phyloP scores from a whole-genome alignment of 2,888 invertebrate genomes.

The Nezara viridula region DNA sequence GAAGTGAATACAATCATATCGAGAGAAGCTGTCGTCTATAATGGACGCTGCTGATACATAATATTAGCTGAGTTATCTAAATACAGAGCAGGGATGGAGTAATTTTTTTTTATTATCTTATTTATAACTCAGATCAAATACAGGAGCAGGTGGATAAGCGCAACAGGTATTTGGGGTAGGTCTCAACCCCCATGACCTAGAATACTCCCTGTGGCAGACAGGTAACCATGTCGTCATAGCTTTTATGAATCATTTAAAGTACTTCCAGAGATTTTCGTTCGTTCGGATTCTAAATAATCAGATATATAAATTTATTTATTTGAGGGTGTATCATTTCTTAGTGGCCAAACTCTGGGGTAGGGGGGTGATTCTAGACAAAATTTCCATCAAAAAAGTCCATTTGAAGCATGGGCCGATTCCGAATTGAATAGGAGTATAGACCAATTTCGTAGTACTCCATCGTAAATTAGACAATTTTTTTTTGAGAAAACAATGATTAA shows the following conservation, averaged over 20 bases:
- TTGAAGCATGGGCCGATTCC: too few relatives aligned
- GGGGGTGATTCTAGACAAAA: too few relatives aligned
- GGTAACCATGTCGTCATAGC: neutral
- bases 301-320: too few relatives aligned
- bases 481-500: too few relatives aligned
- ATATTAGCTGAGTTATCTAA: neutral
- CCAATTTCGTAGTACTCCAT: too few relatives aligned
- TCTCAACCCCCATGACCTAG: neutral
- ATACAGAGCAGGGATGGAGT: neutral
- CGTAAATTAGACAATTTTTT: too few relatives aligned
- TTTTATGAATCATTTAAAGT: neutral
- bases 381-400: too few relatives aligned
- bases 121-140: neutral
- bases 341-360: too few relatives aligned
- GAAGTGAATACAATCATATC: neutral
- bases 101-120: neutral
- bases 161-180: constrained; percentile 32
- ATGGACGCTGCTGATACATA: too few relatives aligned
- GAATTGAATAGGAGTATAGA: too few relatives aligned
- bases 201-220: neutral
- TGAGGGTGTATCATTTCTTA: too few relatives aligned
- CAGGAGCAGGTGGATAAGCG: neutral
- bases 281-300: neutral
- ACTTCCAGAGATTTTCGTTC: neutral
- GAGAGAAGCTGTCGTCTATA: neutral